Evolutionary conservation across 2,113 vertebrate genomes (phyloP), one percentile per base, ranked within the genome.

Genomic region (Pantherophis guttatus): DNA sequence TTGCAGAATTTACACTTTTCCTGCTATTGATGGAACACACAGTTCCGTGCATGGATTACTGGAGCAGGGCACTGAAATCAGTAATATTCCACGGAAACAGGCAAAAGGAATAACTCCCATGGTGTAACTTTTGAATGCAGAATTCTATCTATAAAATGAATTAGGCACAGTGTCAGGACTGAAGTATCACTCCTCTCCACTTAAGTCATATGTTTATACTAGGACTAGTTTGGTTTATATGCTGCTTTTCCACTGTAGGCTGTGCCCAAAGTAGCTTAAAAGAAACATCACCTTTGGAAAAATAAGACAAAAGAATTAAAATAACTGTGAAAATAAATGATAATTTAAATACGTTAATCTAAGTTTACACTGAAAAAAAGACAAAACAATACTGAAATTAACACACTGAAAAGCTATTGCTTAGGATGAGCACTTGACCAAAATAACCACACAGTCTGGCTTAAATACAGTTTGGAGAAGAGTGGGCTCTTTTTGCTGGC

Each of bases 1-100:
- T 93, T 96, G 95, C 95, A 96, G 96, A 95, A 97, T 96, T 97
- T 97, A 97, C 95, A 96, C 94, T 96, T 97, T 96, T 96, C 94
- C 94, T 95, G 96, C 97, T 96, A 93, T 95, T 97, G 95, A 96
- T 97, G 96, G 96, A 96, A 93, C 94, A 95, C 90, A 26, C 1
- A 3, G 21, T 90, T 96, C 93, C 95, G 21, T 93, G 94, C 93
- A 94, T 96, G 95, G 92, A 93, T 92, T 92, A 93, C 95, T 93
- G 95, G 94, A 95, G 93, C 15, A 94, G 95, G 95, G 93, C 93
- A 94, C 81, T 96, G 92, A 90, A 96, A 50, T 94, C 86, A 95
- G 95, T 86, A 95, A 93, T 81, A 94, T 95, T 95, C 94, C 94
- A 91, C 87, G 95, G 94, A 94, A 94, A 94, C 93, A 93, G 55